Percentiles rank a stretch among this genome's conserved stretches.
These are phyloP conservation scores for Myxocyprinus asiaticus DNA, from an alignment of 2,113 vertebrate genomes.

Conservation along the genomic window DNA sequence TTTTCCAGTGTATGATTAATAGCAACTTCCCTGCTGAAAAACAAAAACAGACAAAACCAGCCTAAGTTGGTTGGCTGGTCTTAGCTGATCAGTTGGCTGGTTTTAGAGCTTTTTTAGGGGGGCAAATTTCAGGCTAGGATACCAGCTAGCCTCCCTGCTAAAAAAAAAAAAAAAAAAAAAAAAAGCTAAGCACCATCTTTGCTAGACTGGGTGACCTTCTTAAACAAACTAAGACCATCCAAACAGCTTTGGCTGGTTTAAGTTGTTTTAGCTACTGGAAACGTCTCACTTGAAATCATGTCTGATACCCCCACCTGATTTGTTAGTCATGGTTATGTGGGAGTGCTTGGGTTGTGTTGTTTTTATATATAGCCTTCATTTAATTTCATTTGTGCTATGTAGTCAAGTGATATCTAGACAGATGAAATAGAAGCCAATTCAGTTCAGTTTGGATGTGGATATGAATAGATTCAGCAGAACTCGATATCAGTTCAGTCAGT, in stretches of 20 bases:
- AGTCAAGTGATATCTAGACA: not conserved
- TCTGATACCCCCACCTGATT: constrained; percentile 9
- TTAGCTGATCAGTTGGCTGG: too few species aligned
- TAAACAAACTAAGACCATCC: not conserved
- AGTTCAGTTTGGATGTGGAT: not conserved
- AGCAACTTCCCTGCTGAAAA: too few species aligned
- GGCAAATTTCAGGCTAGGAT: too few species aligned
- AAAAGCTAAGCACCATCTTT: too few species aligned
- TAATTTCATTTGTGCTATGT: not conserved
- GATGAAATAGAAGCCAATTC: not conserved
- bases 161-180: too few species aligned
- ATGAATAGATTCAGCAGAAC: not conserved
- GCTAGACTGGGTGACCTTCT: too few species aligned
- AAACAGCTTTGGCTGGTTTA: not conserved
- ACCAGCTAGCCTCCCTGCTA: too few species aligned
- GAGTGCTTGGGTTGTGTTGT: constrained; percentile 2
- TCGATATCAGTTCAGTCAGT: not conserved
- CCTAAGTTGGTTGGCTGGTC: too few species aligned
- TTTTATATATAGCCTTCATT: not conserved
- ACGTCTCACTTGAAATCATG: not conserved
- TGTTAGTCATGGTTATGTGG: not conserved
- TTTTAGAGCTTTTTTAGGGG: too few species aligned
- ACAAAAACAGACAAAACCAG: too few species aligned
- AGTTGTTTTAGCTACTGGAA: not conserved
- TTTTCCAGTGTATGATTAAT: too few species aligned